Base-by-base conservation (phyloP, 2,797 vertebrate species). In the Diplodus puntazzo region DNA sequence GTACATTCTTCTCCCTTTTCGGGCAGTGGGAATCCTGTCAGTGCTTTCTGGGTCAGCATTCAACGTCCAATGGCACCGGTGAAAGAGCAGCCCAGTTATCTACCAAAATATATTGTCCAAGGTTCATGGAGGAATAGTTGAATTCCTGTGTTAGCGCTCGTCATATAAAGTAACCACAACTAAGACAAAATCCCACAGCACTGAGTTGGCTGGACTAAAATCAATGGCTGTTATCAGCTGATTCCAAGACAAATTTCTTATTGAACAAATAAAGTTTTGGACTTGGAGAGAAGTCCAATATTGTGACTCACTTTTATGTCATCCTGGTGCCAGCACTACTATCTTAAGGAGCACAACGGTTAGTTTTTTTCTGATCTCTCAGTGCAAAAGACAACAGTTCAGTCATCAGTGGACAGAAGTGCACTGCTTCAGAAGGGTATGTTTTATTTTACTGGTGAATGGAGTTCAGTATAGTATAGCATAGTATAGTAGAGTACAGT, bases 1-100 rank as follows among this genome's bases (percentile, higher is more conserved):
- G 69, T 54, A 89, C 92, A 95, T 95, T 95, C 91, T 95, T 95
- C 87, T 94, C 73, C 94, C 92, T 95, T 96, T 95, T 95, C 76
- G 63, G 94, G 94, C 93, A 93, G 90, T 83, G 85, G 75, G 81
- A 85, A 82, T 82, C 55, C 73, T 75, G 73, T 84, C 74, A 39
- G 71, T 54, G 77, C 55, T 45, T 67, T 89, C 88, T 79, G 86
- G 87, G 86, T 82, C 82, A 80, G 60, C 46, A 2, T 67, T 83
- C 48, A 1, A 46, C 5, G 25, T 83, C 67, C 66, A 73, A 11
- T 80, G 30, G 14, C n/a, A 64, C 65, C 57, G 23, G 61, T 13
- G 27, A 72, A 75, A 55, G 27, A 77, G 48, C 20, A 11, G 25
- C 27, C 23, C 23, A 18, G 58, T 79, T 65, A 79, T 73, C 69